Conservation (phyloP, 1,140 invertebrate species). For the Aphelinus certus region DNA sequence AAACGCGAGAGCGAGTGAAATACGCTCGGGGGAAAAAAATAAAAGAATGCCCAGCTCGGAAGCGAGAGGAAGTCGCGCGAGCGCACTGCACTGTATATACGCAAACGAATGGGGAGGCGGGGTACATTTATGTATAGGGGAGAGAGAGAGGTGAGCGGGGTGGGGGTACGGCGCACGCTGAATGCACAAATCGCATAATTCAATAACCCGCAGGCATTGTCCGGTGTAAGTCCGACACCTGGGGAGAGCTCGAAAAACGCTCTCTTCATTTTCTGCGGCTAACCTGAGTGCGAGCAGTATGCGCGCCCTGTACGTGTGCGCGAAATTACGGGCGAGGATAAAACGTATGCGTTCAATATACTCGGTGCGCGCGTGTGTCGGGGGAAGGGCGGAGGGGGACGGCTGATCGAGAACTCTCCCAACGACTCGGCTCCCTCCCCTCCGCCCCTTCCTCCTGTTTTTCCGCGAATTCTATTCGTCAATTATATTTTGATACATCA, state of each 20-base stretch:
- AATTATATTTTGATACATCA: too few relatives aligned
- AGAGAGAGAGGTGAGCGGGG: background rate
- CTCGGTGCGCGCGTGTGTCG: too few relatives aligned
- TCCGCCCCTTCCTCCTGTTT: too few relatives aligned
- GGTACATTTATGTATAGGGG: background rate
- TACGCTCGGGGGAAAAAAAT: background rate
- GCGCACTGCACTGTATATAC: too few relatives aligned
- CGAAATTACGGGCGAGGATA: too few relatives aligned
- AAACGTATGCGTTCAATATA: too few relatives aligned
- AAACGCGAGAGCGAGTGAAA: background rate
- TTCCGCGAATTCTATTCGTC: too few relatives aligned
- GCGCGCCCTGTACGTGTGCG: background rate
- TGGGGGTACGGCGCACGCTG: slow-evolving; percentile 7
- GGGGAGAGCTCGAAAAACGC: slow-evolving; percentile 11
- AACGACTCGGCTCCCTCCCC: too few relatives aligned
- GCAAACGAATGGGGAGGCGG: background rate
- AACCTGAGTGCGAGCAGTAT: background rate
- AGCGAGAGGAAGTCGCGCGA: too few relatives aligned
- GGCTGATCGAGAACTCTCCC: too few relatives aligned
- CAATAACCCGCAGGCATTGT: slow-evolving; percentile 34
- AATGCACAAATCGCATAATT: slow-evolving; percentile 36
- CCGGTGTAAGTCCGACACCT: slow-evolving; percentile 19
- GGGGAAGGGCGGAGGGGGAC: too few relatives aligned
- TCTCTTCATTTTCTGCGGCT: slow-evolving; percentile 17
- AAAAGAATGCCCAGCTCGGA: background rate